These are phyloP conservation scores for Noctua janthina DNA, from an alignment of 2,888 invertebrate species.

Conservation along the genomic window DNA sequence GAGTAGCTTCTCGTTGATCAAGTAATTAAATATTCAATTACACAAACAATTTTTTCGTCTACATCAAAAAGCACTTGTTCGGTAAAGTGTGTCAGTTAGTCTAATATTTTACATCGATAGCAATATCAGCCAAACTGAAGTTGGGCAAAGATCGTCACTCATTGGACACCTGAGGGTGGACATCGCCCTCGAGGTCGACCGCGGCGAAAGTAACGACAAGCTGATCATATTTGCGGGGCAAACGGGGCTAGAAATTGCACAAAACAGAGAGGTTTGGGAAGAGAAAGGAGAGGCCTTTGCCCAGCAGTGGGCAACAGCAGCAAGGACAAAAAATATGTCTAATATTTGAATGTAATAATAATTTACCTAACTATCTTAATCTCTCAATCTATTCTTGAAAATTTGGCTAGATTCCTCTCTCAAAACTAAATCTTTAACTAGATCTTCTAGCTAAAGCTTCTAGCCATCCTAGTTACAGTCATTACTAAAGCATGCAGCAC, in stretches of 20 bases:
- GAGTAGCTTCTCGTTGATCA: neutral
- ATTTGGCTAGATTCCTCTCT: neutral
- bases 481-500: constrained; percentile 28
- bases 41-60: neutral
- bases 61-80: neutral
- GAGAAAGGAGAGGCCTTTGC: too few species aligned
- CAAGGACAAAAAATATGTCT: too few species aligned
- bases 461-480: neutral
- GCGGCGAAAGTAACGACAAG: too few species aligned
- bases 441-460: neutral
- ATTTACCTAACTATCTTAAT: neutral
- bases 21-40: neutral
- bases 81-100: neutral
- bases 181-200: too few species aligned
- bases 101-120: neutral
- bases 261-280: too few species aligned
- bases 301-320: too few species aligned
- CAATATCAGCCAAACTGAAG: neutral
- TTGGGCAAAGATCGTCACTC: too few species aligned
- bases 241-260: too few species aligned
- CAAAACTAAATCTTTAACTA: neutral
- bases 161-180: too few species aligned
- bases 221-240: too few species aligned
- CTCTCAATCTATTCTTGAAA: neutral
- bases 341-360: too few species aligned